phyloP scores from a whole-genome alignment of 2,113 vertebrate species.

The Bujurquina vittata region DNA sequence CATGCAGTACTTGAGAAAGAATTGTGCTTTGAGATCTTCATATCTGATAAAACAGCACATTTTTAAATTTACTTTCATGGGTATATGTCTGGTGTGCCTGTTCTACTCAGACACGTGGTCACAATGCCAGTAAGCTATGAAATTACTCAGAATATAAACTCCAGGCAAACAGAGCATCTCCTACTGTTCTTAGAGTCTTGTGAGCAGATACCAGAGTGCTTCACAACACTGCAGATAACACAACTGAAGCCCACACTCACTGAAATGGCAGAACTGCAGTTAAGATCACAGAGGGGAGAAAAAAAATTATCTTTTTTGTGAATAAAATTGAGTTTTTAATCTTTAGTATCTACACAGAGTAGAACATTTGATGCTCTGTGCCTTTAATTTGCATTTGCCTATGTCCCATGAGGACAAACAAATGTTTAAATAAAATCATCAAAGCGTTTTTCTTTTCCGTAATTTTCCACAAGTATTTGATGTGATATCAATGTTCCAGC shows the following conservation, averaged over 20 bases:
- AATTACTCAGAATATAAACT: not conserved
- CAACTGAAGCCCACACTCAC: not conserved
- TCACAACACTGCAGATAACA: not conserved
- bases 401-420: not conserved
- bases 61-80: constrained; percentile 5
- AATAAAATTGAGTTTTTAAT: constrained; percentile 28
- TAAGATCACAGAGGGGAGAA: not conserved
- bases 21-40: not conserved
- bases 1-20: constrained; percentile 26
- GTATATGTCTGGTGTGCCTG: not conserved
- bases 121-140: not conserved
- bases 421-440: constrained; percentile 27
- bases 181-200: not conserved
- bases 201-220: not conserved
- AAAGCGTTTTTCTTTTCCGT: not conserved
- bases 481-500: not conserved
- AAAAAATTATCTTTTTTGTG: not conserved
- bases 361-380: not conserved
- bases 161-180: not conserved
- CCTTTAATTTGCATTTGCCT: constrained; percentile 17
- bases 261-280: not conserved
- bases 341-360: constrained; percentile 17
- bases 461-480: not conserved
- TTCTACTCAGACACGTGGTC: not conserved
- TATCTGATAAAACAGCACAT: not conserved